These are phyloP conservation scores for Micrasema longulum DNA, from an alignment of 1,140 invertebrate species.

Conservation along the genomic window DNA sequence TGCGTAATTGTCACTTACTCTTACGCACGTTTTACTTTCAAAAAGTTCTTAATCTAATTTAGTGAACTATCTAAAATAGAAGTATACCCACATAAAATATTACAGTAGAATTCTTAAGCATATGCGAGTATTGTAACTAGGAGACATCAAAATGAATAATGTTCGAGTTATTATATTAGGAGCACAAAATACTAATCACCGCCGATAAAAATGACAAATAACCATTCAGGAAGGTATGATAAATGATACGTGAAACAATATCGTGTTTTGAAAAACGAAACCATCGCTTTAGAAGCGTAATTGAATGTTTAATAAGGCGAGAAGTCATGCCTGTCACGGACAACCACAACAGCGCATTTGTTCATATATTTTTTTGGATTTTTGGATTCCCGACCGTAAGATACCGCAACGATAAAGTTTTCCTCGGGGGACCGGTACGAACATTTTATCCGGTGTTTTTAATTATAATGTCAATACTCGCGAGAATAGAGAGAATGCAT, in stretches of 20 bases:
- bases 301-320: not conserved
- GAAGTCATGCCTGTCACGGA: not conserved
- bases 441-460: not conserved
- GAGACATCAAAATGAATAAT: too few species aligned
- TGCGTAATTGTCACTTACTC: too few species aligned
- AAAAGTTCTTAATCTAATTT: too few species aligned
- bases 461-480: conserved; percentile 1
- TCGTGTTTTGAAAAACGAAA: not conserved
- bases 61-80: too few species aligned
- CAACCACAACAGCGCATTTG: conserved; percentile 12
- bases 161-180: too few species aligned
- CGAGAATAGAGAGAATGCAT: conserved; percentile 25
- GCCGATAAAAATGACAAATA: conserved; percentile 17
- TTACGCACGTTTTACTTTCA: too few species aligned
- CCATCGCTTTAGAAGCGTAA: too few species aligned
- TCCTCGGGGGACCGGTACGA: conserved; percentile 9
- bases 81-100: too few species aligned
- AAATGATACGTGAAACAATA: not conserved
- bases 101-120: too few species aligned
- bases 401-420: not conserved
- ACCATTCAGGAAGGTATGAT: not conserved
- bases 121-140: too few species aligned
- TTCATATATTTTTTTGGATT: conserved; percentile 21
- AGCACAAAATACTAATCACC: not conserved
- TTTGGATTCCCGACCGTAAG: conserved; percentile 22